phyloP scores from a whole-genome alignment of 2,888 invertebrate species.

The Pyrgus malvae region DNA sequence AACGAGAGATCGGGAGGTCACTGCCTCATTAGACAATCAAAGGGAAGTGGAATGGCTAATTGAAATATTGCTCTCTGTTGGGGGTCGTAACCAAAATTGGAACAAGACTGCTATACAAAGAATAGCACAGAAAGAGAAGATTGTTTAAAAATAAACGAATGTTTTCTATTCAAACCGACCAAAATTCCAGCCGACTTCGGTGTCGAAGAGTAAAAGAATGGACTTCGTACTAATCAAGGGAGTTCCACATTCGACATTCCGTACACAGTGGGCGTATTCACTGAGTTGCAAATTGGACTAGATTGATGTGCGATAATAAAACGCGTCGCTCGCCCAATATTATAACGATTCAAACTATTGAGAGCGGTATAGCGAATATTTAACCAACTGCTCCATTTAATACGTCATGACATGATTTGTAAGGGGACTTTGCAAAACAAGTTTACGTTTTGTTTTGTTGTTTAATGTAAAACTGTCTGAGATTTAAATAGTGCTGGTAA shows the following conservation, averaged over 20 bases:
- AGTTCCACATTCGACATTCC: background rate
- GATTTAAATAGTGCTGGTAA: background rate
- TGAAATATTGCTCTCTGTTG: slow-evolving; percentile 4
- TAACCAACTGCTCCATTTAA: slow-evolving; percentile 9
- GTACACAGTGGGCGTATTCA: background rate
- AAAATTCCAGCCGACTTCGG: background rate
- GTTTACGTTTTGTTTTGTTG: slow-evolving; percentile 7
- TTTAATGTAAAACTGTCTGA: background rate
- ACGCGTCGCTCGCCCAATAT: slow-evolving; percentile 6
- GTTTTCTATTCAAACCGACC: background rate
- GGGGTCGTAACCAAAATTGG: background rate
- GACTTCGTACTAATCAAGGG: slow-evolving; percentile 1
- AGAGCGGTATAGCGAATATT: slow-evolving; percentile 14
- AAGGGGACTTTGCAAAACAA: background rate
- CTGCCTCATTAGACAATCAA: slow-evolving; percentile 16
- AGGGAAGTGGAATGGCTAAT: slow-evolving; percentile 1
- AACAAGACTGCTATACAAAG: background rate
- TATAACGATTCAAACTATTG: slow-evolving; percentile 9
- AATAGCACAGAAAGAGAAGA: too few species aligned
- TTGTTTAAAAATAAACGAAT: too few species aligned
- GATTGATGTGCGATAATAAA: slow-evolving; percentile 21
- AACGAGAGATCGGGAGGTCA: slow-evolving; percentile 17
- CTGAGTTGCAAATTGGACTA: slow-evolving; percentile 4
- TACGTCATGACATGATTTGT: slow-evolving; percentile 1
- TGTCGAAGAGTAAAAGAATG: background rate